Percentiles rank a stretch among this genome's conserved stretches.
These are phyloP conservation scores for Tinea trinotella DNA, from an alignment of 2,888 invertebrate genomes.

Conservation along the genomic window DNA sequence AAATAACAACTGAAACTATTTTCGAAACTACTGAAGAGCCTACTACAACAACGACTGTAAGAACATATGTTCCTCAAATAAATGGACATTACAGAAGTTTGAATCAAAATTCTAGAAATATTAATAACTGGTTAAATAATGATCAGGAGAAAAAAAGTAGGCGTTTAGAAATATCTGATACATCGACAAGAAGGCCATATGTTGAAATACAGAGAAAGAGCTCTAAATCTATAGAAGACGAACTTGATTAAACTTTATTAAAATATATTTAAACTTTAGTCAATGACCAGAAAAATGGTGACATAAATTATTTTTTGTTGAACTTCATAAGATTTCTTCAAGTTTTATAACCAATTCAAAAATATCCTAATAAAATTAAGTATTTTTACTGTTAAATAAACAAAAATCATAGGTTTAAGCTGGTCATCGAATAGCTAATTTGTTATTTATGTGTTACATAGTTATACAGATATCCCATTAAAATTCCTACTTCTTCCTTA, in stretches of 20 bases:
- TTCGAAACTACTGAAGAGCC: slow-evolving; percentile 16
- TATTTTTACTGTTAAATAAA: no score
- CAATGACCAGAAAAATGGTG: no score
- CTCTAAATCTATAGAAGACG: slow-evolving; percentile 10
- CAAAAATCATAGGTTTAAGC: no score
- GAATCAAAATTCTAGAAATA: slow-evolving; percentile 35
- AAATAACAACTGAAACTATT: slow-evolving; percentile 15
- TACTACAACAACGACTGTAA: slow-evolving; percentile 29
- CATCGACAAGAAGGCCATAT: slow-evolving; percentile 39
- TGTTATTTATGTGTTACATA: no score
- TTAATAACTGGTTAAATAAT: slow-evolving; percentile 34
- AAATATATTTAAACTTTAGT: no score
- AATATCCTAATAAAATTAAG: no score
- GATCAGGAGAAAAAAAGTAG: slow-evolving; percentile 41
- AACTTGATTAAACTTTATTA: not conserved
- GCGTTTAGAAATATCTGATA: slow-evolving; percentile 40
- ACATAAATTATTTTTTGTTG: not conserved
- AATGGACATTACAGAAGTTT: slow-evolving; percentile 57
- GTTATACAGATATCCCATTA: no score
- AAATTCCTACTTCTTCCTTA: no score
- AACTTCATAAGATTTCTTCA: not conserved
- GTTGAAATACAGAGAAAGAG: slow-evolving; percentile 52
- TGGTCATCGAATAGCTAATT: no score
- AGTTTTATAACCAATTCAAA: no score
- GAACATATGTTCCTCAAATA: slow-evolving; percentile 52